Evolutionary conservation across 2,888 invertebrate species (phyloP), one percentile per base, ranked within the genome.

Genomic region (Parnassius apollo): DNA sequence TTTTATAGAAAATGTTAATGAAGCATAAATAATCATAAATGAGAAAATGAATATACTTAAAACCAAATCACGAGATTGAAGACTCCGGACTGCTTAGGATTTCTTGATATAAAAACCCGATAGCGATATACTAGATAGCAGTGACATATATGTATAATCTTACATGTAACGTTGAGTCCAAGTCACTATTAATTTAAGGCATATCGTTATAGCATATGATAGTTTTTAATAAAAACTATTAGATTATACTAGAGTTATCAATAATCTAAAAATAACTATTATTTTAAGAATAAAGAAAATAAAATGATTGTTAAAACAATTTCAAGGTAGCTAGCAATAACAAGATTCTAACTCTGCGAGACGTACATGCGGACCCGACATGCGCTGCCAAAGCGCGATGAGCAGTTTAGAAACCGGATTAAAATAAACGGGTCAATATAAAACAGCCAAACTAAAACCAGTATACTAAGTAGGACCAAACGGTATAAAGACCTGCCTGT

Each of bases 331-430:
- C 35, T 35, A 35, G 11, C 42, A 61, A n/a, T n/a, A n/a, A 55
- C 66, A 9, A 42, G 50, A 61, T 61, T 56, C 56, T 50, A 50
- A 2, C 25, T 1, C 11, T 22, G 50, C 52, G 45, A 59, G 52
- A 49, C 57, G 56, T 56, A 56, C 56, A 61, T 55, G 12, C 52
- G 35, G 35, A 12, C n/a, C n/a, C 50, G 42, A 25, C n/a, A n/a
- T 50, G 48, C 54, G 18, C 13, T 59, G 53, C 44, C 52, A 59
- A 50, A 44, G 25, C 22, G n/a, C 56, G 59, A 63, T 63, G 59
- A 51, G 59, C 45, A 50, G 45, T 58, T 62, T 35, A 18, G 51
- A 63, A 63, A 63, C 63, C 63, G 63, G 63, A 63, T 63, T 63
- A 63, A 55, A 9, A 55, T 42, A 55, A 62, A 54, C 56, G 45